A percentile compares a stretch with the other conserved stretches of the same genome.
Evolutionary conservation across 2,797 vertebrate species (phyloP).

Genomic region (Yasuhikotakia modesta): DNA sequence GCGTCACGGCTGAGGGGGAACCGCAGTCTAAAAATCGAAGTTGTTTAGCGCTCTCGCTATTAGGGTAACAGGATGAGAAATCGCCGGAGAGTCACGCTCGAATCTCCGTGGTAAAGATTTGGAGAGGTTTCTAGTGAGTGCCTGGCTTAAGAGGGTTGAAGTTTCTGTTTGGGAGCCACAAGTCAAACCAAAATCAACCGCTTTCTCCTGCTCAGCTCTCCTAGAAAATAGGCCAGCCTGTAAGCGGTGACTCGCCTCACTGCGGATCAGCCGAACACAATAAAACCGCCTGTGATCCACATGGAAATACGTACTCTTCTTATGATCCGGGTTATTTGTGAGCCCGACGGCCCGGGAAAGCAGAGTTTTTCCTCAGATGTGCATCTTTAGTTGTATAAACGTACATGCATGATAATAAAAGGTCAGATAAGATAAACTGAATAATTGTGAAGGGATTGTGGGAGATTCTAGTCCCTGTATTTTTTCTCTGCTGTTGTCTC

Average conservation of each 20-base stretch:
- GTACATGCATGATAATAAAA: constrained; percentile 37
- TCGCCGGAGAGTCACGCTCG: constrained; percentile 10
- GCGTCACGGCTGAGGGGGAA: neutral
- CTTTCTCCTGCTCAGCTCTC: constrained; percentile 28
- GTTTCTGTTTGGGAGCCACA: constrained; percentile 30
- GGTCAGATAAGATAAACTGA: constrained; percentile 56
- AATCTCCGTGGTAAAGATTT: constrained; percentile 18
- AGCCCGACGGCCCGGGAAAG: constrained; percentile 26
- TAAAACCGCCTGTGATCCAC: constrained; percentile 46
- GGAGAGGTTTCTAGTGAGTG: constrained; percentile 25
- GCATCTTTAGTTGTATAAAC: constrained; percentile 51
- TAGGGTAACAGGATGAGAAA: constrained; percentile 30
- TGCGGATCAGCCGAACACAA: constrained; percentile 40
- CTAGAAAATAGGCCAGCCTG: constrained; percentile 39
- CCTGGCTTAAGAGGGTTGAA: constrained; percentile 31
- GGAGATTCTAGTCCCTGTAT: constrained; percentile 17
- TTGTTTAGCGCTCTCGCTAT: constrained; percentile 6
- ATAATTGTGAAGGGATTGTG: constrained; percentile 21
- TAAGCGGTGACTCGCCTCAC: constrained; percentile 20
- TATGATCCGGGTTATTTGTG: constrained; percentile 53
- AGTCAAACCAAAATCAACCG: constrained; percentile 37
- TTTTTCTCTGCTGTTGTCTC: constrained; percentile 38
- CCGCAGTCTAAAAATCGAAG: neutral
- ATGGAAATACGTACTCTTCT: constrained; percentile 50
- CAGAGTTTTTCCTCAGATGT: constrained; percentile 42